These are phyloP conservation scores for Apodemus speciosus DNA, from an alignment of 2,113 vertebrate genomes.

Conservation along the genomic window DNA sequence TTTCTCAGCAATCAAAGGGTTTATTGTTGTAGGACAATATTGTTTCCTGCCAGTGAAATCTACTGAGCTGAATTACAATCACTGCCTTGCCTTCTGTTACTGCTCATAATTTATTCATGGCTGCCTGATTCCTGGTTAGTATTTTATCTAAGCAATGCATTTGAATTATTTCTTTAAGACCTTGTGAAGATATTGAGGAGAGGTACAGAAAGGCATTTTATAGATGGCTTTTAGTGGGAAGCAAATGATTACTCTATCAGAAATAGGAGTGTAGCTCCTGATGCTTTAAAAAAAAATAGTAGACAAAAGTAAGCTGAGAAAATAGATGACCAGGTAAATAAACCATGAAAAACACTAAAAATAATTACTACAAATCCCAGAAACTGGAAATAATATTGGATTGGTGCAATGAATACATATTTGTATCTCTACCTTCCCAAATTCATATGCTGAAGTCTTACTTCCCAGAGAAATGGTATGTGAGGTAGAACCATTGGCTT, in stretches of 20 bases:
- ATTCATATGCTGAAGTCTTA: not conserved
- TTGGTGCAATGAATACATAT: not conserved
- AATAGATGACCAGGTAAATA: not conserved
- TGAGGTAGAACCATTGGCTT: not conserved
- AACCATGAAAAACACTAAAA: not conserved
- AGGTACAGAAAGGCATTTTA: not conserved
- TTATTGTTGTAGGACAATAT: constrained; percentile 69
- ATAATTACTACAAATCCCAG: not conserved
- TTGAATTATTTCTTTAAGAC: constrained; percentile 65
- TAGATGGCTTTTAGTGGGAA: constrained; percentile 32
- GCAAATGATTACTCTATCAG: constrained; percentile 20
- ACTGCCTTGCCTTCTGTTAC: constrained; percentile 60
- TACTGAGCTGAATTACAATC: constrained; percentile 59
- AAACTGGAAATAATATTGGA: not conserved
- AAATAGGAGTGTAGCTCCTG: not conserved
- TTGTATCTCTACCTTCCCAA: not conserved
- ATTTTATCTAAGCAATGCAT: constrained; percentile 30
- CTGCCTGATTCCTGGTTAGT: constrained; percentile 42
- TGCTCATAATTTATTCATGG: constrained; percentile 76
- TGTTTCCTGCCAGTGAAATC: constrained; percentile 67
- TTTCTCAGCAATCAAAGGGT: constrained; percentile 65
- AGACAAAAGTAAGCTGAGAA: constrained; percentile 16
- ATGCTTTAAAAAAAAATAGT: not conserved
- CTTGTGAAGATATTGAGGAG: constrained; percentile 10
- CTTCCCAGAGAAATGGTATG: not conserved